Percentiles rank a stretch among this genome's conserved stretches.
phyloP scores from a whole-genome alignment of 2,113 vertebrate genomes.

The Phalacrocorax pelagicus region DNA sequence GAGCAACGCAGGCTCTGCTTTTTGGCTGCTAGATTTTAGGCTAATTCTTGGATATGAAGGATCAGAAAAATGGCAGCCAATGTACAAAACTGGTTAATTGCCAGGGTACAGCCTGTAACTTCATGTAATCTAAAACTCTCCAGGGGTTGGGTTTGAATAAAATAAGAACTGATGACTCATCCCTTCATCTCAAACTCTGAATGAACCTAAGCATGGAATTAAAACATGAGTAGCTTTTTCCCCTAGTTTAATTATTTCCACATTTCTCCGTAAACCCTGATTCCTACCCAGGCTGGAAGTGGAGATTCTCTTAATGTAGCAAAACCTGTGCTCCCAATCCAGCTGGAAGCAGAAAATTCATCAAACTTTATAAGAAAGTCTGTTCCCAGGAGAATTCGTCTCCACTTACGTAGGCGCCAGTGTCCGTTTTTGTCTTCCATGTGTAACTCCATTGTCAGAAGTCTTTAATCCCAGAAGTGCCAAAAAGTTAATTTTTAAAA shows the following conservation, averaged over 20 bases:
- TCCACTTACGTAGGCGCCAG: neutral
- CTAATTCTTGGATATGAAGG: neutral
- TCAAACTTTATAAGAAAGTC: neutral
- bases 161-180: conserved; percentile 30
- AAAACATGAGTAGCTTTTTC: neutral
- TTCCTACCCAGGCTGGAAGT: neutral
- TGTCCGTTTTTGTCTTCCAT: neutral
- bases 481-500: neutral
- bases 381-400: neutral
- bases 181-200: conserved; percentile 28
- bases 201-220: conserved; percentile 47
- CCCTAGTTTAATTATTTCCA: conserved; percentile 46
- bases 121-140: neutral
- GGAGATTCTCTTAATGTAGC: neutral
- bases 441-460: neutral
- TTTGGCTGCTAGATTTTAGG: neutral
- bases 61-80: neutral
- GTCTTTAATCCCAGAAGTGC: neutral
- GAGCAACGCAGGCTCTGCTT: neutral
- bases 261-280: neutral
- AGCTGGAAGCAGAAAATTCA: neutral
- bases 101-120: neutral
- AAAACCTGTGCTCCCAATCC: neutral
- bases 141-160: neutral
- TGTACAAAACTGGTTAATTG: neutral